These are phyloP conservation scores for Synergus umbraculus DNA, from an alignment of 2,888 invertebrate species.

Conservation along the genomic window DNA sequence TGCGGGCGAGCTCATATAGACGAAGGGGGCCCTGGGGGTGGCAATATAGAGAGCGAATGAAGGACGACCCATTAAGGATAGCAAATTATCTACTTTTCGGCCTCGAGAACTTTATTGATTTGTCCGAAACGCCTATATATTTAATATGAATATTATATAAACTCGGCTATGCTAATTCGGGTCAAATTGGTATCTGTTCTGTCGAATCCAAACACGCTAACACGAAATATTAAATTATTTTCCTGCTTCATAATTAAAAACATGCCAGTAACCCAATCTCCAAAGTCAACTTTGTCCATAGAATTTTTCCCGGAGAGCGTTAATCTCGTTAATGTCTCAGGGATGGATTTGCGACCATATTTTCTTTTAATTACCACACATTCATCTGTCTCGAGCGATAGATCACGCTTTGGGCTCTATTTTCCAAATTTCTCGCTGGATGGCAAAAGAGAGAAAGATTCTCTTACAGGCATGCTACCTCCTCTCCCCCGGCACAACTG, in stretches of 20 bases:
- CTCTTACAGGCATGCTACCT: constrained; percentile 58
- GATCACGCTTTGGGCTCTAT: constrained; percentile 53
- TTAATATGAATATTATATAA: not conserved
- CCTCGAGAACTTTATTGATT: not conserved
- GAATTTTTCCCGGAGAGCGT: not conserved
- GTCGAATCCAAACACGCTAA: not conserved
- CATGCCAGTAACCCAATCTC: not conserved
- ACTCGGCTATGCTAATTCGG: not conserved
- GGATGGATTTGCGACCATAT: not conserved
- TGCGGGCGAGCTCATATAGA: not conserved
- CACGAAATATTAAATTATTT: not conserved
- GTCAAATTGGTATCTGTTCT: not conserved
- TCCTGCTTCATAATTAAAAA: not conserved
- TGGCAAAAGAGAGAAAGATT: constrained; percentile 56
- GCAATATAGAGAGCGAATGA: constrained; percentile 1
- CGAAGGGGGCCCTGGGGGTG: not conserved
- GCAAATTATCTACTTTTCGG: not conserved
- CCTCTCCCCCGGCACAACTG: constrained; percentile 59
- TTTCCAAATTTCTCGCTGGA: constrained; percentile 61
- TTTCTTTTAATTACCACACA: constrained; percentile 9
- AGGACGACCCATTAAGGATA: not conserved
- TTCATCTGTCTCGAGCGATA: constrained; percentile 6
- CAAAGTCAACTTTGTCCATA: not conserved
- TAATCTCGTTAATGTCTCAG: constrained; percentile 5
- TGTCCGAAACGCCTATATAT: not conserved